phyloP scores from a whole-genome alignment of 2,113 vertebrate species.

The Bos indicus region DNA sequence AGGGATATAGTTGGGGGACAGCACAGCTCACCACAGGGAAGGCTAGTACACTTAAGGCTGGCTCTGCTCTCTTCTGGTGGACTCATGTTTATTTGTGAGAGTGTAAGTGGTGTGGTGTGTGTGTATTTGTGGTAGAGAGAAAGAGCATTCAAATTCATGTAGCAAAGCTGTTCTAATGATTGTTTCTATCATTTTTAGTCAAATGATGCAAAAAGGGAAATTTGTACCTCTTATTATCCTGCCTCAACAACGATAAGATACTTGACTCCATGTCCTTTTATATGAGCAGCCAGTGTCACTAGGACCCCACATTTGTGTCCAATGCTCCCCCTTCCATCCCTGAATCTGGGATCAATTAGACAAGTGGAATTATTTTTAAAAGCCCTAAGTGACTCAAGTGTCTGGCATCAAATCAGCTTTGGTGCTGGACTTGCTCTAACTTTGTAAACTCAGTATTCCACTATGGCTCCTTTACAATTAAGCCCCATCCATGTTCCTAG shows the following conservation, averaged over 20 bases:
- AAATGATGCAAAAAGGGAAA: background rate
- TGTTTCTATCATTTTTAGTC: background rate
- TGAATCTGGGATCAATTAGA: background rate
- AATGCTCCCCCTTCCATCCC: background rate
- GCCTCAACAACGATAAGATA: background rate
- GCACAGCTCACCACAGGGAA: background rate
- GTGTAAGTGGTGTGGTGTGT: background rate
- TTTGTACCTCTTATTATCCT: background rate
- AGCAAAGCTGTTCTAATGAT: background rate
- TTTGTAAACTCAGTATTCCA: background rate
- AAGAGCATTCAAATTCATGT: background rate
- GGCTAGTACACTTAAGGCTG: background rate
- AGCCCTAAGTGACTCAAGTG: background rate
- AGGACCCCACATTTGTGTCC: background rate
- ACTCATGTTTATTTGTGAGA: background rate
- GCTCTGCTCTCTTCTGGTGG: background rate
- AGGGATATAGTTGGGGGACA: background rate
- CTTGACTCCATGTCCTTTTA: background rate
- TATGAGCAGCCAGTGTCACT: background rate
- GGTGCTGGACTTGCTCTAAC: background rate
- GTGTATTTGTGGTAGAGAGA: background rate
- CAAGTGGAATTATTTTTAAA: background rate
- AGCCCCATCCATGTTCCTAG: background rate
- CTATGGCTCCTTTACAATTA: background rate
- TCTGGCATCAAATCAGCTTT: slow-evolving; percentile 10